A percentile compares a stretch with the other conserved stretches of the same genome.
These are phyloP conservation scores for Cherax destructor DNA, from an alignment of 1,140 invertebrate species.

Conservation along the genomic window DNA sequence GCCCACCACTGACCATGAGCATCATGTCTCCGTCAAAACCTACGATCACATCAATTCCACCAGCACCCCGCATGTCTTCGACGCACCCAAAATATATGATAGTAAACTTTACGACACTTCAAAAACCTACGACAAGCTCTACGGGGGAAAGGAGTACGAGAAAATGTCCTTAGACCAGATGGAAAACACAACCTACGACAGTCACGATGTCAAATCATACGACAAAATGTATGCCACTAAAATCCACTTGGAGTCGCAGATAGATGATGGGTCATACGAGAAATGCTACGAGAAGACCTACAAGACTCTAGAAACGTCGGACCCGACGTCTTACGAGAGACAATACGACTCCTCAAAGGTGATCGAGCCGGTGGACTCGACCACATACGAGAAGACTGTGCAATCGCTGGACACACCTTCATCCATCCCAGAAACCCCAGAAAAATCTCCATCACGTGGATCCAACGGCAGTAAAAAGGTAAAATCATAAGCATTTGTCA, in stretches of 20 bases:
- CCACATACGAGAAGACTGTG: constrained; percentile 38
- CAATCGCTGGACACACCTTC: constrained; percentile 29
- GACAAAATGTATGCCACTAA: constrained; percentile 44
- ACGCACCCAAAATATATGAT: constrained; percentile 58
- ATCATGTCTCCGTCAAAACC: constrained; percentile 2
- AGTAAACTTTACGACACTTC: constrained; percentile 46
- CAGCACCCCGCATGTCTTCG: constrained; percentile 39
- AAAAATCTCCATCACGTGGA: constrained; percentile 4
- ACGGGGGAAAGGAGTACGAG: constrained; percentile 50
- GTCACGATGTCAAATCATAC: constrained; percentile 40
- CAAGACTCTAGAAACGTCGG: constrained; percentile 56
- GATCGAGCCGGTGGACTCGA: constrained; percentile 47
- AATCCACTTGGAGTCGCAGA: constrained; percentile 14
- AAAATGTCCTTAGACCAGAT: constrained; percentile 51
- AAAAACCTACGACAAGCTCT: constrained; percentile 55
- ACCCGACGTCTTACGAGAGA: constrained; percentile 50
- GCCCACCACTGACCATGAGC: constrained; percentile 33
- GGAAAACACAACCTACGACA: constrained; percentile 30
- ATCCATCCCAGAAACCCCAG: constrained; percentile 18
- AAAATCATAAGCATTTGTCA: neutral
- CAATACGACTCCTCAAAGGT: constrained; percentile 46
- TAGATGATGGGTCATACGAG: constrained; percentile 35
- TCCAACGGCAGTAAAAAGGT: neutral
- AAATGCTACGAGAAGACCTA: constrained; percentile 60
- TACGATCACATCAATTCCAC: constrained; percentile 63